Percentiles rank a stretch among this genome's conserved stretches.
These are phyloP conservation scores for Sebastiscus tertius DNA, from an alignment of 2,797 vertebrate genomes.

Conservation along the genomic window DNA sequence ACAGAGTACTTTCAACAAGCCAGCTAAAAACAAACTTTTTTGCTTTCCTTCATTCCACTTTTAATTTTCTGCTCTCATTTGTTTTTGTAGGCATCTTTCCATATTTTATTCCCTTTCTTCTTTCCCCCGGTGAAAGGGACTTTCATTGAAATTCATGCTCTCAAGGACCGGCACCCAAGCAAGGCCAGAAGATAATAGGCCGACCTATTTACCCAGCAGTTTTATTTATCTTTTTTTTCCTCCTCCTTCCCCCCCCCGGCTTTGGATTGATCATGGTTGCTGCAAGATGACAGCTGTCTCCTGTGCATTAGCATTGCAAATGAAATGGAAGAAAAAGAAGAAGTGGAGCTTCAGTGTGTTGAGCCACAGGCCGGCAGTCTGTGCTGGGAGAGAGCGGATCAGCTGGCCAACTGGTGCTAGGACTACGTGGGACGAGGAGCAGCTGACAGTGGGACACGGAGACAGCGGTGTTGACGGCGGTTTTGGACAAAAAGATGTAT, in stretches of 20 bases:
- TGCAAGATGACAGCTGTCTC: constrained; percentile 82
- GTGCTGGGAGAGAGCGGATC: not conserved
- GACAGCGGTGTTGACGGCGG: not conserved
- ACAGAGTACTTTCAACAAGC: constrained; percentile 47
- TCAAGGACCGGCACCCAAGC: constrained; percentile 74
- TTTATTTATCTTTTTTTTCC: constrained; percentile 65
- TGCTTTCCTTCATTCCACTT: constrained; percentile 62
- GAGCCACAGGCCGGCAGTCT: constrained; percentile 27
- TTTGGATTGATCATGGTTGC: constrained; percentile 71
- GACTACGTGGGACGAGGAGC: constrained; percentile 10
- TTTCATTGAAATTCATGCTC: constrained; percentile 82
- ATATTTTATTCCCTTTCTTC: constrained; percentile 56
- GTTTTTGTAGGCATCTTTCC: constrained; percentile 59
- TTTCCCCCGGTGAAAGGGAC: constrained; percentile 50
- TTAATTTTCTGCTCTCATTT: constrained; percentile 62
- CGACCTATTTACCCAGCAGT: constrained; percentile 79
- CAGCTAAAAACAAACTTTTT: constrained; percentile 49
- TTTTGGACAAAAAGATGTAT: too few species aligned
- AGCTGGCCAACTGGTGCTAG: constrained; percentile 4
- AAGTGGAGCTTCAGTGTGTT: constrained; percentile 34
- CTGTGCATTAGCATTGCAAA: constrained; percentile 84
- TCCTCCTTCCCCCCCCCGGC: constrained; percentile 18
- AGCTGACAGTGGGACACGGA: not conserved
- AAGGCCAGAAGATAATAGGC: constrained; percentile 82
- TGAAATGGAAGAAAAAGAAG: constrained; percentile 61